A percentile compares a stretch with the other conserved stretches of the same genome.
Evolutionary conservation across 1,140 invertebrate species (phyloP).

Genomic region (Radopholus similis): DNA sequence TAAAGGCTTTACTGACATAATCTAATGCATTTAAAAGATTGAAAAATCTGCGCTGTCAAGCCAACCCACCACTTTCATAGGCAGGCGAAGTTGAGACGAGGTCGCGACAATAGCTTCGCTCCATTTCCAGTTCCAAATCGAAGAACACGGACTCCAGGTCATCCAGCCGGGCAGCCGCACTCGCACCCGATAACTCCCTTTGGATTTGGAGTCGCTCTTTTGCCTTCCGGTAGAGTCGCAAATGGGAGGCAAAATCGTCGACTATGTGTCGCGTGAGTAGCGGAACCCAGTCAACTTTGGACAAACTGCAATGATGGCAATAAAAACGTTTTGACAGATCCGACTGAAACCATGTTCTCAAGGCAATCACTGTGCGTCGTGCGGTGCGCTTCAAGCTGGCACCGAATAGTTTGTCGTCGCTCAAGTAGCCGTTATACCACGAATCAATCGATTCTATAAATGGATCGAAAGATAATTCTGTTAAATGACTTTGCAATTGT

Average conservation of each 20-base stretch:
- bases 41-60: conserved; percentile 4
- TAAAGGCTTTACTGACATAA: conserved; percentile 20
- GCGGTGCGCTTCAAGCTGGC: conserved; percentile 30
- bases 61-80: conserved; percentile 63
- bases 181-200: conserved; percentile 6
- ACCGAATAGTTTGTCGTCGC: conserved; percentile 23
- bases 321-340: background rate
- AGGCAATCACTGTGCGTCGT: conserved; percentile 23
- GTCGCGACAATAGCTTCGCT: conserved; percentile 68
- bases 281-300: conserved; percentile 82
- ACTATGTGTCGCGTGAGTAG: conserved; percentile 79
- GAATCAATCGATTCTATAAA: conserved; percentile 30
- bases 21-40: conserved; percentile 16
- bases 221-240: conserved; percentile 74
- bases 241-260: conserved; percentile 82
- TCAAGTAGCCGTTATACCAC: conserved; percentile 30
- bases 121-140: conserved; percentile 79
- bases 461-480: no score
- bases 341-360: conserved; percentile 15
- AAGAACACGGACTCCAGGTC: conserved; percentile 77
- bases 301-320: conserved; percentile 71
- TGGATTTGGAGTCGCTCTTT: conserved; percentile 66
- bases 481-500: no score
- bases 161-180: conserved; percentile 13
- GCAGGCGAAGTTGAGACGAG: conserved; percentile 63